Evolutionary conservation across 2,113 vertebrate species (phyloP).

Genomic region (Condylura cristata): DNA sequence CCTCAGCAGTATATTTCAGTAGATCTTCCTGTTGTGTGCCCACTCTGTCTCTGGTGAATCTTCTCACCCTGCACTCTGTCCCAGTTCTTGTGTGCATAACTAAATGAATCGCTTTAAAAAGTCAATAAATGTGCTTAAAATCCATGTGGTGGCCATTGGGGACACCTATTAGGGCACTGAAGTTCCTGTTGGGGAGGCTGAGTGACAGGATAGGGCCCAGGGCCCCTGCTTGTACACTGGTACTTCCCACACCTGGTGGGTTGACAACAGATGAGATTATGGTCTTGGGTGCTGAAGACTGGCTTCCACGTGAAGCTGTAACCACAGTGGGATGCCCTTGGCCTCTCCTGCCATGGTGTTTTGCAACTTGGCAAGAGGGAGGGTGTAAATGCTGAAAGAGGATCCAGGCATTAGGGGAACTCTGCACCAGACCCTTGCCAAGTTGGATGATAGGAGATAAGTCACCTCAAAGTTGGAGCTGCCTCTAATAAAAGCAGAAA

Average conservation of each 20-base stretch:
- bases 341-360: neutral
- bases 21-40: too few species aligned
- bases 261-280: neutral
- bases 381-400: too few species aligned
- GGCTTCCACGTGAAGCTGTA: neutral
- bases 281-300: neutral
- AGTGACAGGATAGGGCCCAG: neutral
- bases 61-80: too few species aligned
- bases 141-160: neutral
- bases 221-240: too few species aligned
- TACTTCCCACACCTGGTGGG: neutral
- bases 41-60: too few species aligned
- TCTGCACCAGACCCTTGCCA: neutral
- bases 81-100: too few species aligned
- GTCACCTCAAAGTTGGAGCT: neutral
- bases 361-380: neutral
- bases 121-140: neutral
- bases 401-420: neutral
- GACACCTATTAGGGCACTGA: neutral
- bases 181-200: neutral
- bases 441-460: neutral
- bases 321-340: neutral
- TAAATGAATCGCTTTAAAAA: too few species aligned
- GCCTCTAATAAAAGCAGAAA: conserved; percentile 26
- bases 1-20: too few species aligned